Conservation (phyloP, 2,888 invertebrate species). For the Pyrrhosoma nymphula region DNA sequence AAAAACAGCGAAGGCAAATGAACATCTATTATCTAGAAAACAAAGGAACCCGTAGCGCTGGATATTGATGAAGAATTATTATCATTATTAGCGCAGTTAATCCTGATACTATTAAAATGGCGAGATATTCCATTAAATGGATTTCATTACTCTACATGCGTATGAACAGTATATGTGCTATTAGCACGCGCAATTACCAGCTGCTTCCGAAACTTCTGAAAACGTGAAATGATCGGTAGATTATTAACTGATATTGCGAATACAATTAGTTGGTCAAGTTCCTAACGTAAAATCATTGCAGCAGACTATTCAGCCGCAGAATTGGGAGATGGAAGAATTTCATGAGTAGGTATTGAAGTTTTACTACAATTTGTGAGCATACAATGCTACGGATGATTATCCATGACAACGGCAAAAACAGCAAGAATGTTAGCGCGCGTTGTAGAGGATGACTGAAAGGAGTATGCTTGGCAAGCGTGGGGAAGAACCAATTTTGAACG, state of each 20-base stretch:
- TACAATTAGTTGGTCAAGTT: no score
- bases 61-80: background rate
- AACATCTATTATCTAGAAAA: background rate
- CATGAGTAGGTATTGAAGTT: no score
- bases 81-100: background rate
- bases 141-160: background rate
- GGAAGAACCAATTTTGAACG: no score
- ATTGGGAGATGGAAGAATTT: no score
- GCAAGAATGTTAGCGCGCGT: no score
- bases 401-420: no score
- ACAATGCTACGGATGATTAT: no score
- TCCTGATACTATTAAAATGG: background rate
- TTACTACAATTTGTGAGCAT: no score
- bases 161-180: background rate
- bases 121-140: background rate
- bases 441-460: no score
- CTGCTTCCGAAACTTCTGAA: background rate
- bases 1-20: background rate
- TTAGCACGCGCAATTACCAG: background rate
- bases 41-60: background rate
- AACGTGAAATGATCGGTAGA: background rate
- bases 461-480: no score
- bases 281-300: no score
- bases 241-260: background rate
- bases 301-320: no score